These are phyloP conservation scores for Atopsyche davidsoni DNA, from an alignment of 1,140 invertebrate species.

Conservation along the genomic window DNA sequence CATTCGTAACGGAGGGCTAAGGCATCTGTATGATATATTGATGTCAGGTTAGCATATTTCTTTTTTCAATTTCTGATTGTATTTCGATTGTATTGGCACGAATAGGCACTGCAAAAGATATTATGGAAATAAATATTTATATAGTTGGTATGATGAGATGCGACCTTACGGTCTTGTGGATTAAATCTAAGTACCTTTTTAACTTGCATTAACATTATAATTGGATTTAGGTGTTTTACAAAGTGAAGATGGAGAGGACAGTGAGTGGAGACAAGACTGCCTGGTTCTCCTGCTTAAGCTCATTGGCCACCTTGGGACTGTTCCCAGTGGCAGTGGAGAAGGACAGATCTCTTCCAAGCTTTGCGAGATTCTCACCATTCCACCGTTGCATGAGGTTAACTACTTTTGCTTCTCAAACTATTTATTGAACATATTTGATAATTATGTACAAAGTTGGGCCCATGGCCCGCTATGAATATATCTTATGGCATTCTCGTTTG, in stretches of 20 bases:
- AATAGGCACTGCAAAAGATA: neutral
- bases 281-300: conserved; percentile 78
- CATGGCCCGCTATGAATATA: too few species aligned
- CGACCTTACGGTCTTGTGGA: conserved; percentile 3
- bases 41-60: conserved; percentile 63
- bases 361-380: conserved; percentile 20
- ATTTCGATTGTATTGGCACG: neutral
- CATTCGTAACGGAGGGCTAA: conserved; percentile 77
- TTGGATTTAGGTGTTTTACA: conserved; percentile 61
- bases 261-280: conserved; percentile 93
- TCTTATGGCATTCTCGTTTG: too few species aligned
- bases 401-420: too few species aligned
- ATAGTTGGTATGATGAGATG: neutral
- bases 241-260: conserved; percentile 61
- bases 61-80: neutral
- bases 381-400: conserved; percentile 26
- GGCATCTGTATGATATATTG: conserved; percentile 87
- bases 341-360: conserved; percentile 18
- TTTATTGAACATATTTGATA: neutral
- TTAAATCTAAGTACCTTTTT: conserved; percentile 15
- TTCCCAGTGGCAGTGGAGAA: conserved; percentile 35
- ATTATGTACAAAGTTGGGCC: too few species aligned
- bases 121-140: neutral
- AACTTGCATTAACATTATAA: conserved; percentile 23
- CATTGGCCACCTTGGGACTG: conserved; percentile 78